Conservation (phyloP, 2,797 vertebrate species). For the Synanceia verrucosa region DNA sequence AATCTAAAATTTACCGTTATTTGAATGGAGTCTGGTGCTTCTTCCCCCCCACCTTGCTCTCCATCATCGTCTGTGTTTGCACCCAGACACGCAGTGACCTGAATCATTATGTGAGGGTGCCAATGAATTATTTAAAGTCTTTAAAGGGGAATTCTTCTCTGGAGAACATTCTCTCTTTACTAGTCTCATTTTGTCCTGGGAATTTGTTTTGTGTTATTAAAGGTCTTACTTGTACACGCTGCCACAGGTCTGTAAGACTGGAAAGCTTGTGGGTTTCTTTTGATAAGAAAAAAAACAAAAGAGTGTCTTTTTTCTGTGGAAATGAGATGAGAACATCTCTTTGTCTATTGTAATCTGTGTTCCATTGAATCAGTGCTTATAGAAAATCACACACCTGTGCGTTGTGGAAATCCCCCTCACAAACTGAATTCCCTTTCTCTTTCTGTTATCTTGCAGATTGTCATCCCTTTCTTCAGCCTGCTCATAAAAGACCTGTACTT, state of each 20-base stretch:
- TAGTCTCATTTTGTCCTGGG: background rate
- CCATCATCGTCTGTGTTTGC: background rate
- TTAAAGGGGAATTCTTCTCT: slow-evolving; percentile 17
- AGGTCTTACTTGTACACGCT: background rate
- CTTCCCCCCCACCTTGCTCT: background rate
- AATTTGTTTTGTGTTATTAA: background rate
- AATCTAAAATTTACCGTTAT: background rate
- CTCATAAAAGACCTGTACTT: slow-evolving; percentile 97
- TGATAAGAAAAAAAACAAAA: background rate
- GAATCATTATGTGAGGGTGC: background rate
- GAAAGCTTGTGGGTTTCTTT: background rate
- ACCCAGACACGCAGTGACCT: slow-evolving; percentile 23
- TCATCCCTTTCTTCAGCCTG: slow-evolving; percentile 98
- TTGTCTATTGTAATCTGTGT: background rate
- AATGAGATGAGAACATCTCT: background rate
- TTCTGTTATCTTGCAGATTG: slow-evolving; percentile 84
- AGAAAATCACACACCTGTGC: background rate
- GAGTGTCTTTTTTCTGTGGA: background rate
- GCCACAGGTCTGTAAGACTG: background rate
- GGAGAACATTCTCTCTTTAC: background rate
- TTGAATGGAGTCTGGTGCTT: slow-evolving; percentile 11
- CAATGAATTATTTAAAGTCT: slow-evolving; percentile 26
- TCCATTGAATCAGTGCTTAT: background rate
- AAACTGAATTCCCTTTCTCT: slow-evolving; percentile 10
- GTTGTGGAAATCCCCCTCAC: background rate